Evolutionary conservation across 2,888 invertebrate genomes (phyloP).

Genomic region (Agrilus biguttatus): DNA sequence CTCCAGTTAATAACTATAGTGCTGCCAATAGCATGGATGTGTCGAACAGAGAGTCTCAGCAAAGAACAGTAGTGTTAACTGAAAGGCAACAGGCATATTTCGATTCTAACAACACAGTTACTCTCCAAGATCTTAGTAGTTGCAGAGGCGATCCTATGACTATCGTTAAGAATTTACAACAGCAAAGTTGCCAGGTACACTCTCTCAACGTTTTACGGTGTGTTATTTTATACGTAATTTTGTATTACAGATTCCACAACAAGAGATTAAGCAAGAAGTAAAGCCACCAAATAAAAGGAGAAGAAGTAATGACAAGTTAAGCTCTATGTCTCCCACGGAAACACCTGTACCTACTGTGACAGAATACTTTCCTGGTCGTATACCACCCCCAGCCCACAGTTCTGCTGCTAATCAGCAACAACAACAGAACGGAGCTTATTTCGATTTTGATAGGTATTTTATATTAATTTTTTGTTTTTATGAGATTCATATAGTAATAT

Average conservation of each 20-base stretch:
- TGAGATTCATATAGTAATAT: too few species aligned
- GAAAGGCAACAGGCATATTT: conserved; percentile 51
- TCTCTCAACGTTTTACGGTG: too few species aligned
- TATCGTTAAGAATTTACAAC: conserved; percentile 52
- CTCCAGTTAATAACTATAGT: conserved; percentile 32
- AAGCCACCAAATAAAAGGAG: conserved; percentile 30
- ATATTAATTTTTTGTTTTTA: too few species aligned
- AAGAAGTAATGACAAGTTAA: conserved; percentile 46
- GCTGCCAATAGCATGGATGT: conserved; percentile 28
- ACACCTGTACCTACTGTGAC: conserved; percentile 39
- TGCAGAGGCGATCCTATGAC: conserved; percentile 65
- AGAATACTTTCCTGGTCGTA: conserved; percentile 34
- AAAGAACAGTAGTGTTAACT: conserved; percentile 34
- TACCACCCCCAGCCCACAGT: conserved; percentile 61
- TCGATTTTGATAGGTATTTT: conserved; percentile 49
- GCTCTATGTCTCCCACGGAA: conserved; percentile 37
- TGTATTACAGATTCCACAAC: conserved; percentile 4
- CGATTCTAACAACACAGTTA: conserved; percentile 43
- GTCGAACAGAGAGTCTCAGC: conserved; percentile 17
- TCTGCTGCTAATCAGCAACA: conserved; percentile 26
- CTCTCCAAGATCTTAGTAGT: conserved; percentile 56
- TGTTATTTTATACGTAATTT: conserved; percentile 7
- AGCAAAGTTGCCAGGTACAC: conserved; percentile 18
- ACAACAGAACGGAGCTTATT: conserved; percentile 55
- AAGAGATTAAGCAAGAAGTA: conserved; percentile 28